Base-by-base conservation (phyloP, 1,140 invertebrate genomes). In the Drosophila sturtevanti region DNA sequence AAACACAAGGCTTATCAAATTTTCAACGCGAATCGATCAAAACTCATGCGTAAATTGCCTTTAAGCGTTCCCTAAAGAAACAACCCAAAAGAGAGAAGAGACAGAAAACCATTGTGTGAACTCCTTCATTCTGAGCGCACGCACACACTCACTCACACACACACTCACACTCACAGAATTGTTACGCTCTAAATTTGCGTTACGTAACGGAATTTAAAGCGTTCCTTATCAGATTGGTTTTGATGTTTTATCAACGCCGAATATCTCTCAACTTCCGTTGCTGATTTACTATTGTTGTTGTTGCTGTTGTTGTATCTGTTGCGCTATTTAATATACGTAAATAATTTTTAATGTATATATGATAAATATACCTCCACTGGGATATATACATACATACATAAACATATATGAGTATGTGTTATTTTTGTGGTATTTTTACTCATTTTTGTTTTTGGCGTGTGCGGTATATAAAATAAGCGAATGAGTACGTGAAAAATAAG, bases 171-270 rank as follows among this genome's bases (percentile, higher is more conserved):
- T 9, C 22, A 41, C 14, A 41, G 38, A 68, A 79, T 79, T 72
- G 75, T 77, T 68, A 76, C 72, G 77, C 77, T 90, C 82, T 87
- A 90, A 90, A 90, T 90, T 90, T 84, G 87, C 87, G 87, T 90
- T 87, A 87, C 87, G 87, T 90, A 90, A 90, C 84, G 87, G 81
- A 90, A 90, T 87, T 90, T 87, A 90, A 90, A 90, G 81, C 87
- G 87, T 87, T 84, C 58, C 82, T 90, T 90, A 90, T 90, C 87
- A 87, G 81, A 90, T 90, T 90, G 77, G 89, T 66, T 72, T 87
- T 87, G 67, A 87, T 84, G 62, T 73, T 86, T 90, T 90, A 90
- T 90, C 81, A 90, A 90, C 86, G 86, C 74, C 41, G 56, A 61
- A 61, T 37, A 61, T 48, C 31, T 37, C n/a, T 54, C 63, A 55